Evolutionary conservation across 2,113 vertebrate genomes (phyloP), one percentile per base, ranked within the genome.

Genomic region (Desmodus rotundus): DNA sequence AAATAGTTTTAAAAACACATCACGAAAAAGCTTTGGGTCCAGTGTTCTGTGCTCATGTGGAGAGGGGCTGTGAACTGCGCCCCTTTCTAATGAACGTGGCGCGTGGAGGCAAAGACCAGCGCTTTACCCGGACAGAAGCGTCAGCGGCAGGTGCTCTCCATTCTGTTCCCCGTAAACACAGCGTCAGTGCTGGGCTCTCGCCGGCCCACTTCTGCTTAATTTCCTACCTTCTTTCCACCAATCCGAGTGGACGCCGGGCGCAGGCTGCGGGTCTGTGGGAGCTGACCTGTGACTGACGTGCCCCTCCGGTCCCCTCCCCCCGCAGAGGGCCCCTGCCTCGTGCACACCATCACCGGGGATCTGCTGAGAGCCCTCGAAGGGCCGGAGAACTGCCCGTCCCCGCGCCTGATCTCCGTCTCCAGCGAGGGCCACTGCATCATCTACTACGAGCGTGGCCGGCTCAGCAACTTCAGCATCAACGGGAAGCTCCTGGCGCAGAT

Each of bases 381-480:
- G 72, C 99, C 99, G 26, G 99, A 99, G 85, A 98, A 98, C 98
- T 99, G 99, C 96, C 97, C 98, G 96, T 98, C 98, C 68, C 99
- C 99, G 24, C 99, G 99, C 72, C 97, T 99, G 98, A 99, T 99
- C 98, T 99, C 99, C 0, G 99, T 99, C 96, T 99, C 99, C 97
- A 99, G 99, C 54, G 99, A 99, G 98, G 99, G 99, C 94, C 99
- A 99, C 98, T 99, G 99, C 97, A 99, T 99, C 98, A 99, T 99
- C 97, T 99, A 99, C 98, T 99, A 99, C 17, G 99, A 99, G 96
- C 97, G 99, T 95, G 99, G 99, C 24, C 98, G 98, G 52, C 99
- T 99, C 98, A 99, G 99, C 98, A 99, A 99, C 98, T 99, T 99
- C 98, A 99, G 99, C 99, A 99, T 99, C 93, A 99, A 99, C 47